Evolutionary conservation across 2,797 vertebrate genomes (phyloP).

Genomic region (Sebastes aleutianus): DNA sequence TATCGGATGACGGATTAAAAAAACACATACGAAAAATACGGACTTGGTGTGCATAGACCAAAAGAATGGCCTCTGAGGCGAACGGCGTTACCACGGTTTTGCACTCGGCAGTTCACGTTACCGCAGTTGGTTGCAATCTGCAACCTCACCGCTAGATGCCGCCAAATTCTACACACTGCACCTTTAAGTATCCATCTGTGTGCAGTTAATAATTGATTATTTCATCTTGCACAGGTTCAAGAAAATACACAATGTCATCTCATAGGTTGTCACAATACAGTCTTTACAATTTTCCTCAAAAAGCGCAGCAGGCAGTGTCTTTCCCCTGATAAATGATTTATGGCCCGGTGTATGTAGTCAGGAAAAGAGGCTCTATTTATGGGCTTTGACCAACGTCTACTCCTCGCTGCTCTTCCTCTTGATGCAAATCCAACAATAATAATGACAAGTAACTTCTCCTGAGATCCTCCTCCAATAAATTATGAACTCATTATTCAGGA

Average conservation of each 20-base stretch:
- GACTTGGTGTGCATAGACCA: too few relatives aligned
- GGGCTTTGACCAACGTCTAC: constrained; percentile 35
- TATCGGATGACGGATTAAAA: too few relatives aligned
- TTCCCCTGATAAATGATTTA: constrained; percentile 65
- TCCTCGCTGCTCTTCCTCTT: constrained; percentile 27
- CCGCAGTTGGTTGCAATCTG: too few relatives aligned
- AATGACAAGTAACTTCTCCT: constrained; percentile 43
- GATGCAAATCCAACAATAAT: constrained; percentile 34
- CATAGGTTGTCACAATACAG: constrained; percentile 11
- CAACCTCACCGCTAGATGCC: background rate
- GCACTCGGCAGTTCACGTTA: too few relatives aligned
- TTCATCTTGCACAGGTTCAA: background rate
- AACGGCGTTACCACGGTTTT: too few relatives aligned
- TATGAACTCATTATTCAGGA: constrained; percentile 62
- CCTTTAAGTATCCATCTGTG: background rate
- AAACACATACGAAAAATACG: too few relatives aligned
- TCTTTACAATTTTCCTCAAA: constrained; percentile 41
- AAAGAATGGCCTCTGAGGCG: too few relatives aligned
- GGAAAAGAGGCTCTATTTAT: constrained; percentile 61
- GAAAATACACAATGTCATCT: background rate
- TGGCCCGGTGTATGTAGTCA: constrained; percentile 52
- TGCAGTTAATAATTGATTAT: background rate
- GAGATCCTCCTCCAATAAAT: constrained; percentile 44
- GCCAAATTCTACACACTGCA: too few relatives aligned
- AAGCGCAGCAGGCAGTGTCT: constrained; percentile 44